Conservation (phyloP, 2,888 invertebrate genomes). For the Meteorus colon region DNA sequence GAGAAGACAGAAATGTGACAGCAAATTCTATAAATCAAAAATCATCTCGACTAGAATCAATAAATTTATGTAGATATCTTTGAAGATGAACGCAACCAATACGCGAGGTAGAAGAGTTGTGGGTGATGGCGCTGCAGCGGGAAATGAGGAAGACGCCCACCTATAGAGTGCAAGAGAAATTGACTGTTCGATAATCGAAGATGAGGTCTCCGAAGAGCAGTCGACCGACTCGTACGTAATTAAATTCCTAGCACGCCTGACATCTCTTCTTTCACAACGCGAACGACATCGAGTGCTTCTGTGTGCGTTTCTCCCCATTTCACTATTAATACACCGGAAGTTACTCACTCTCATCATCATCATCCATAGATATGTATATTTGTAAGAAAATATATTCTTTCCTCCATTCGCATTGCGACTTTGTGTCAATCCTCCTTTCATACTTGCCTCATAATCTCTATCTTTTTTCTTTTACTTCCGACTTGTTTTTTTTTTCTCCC, state of each 20-base stretch:
- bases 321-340: not conserved
- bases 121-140: slow-evolving; percentile 21
- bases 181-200: slow-evolving; percentile 51
- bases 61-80: slow-evolving; percentile 8
- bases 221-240: slow-evolving; percentile 55
- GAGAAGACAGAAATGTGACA: not conserved
- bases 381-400: slow-evolving; percentile 14
- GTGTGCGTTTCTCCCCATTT: not conserved
- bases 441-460: not conserved
- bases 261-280: slow-evolving; percentile 45
- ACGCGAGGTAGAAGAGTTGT: slow-evolving; percentile 12
- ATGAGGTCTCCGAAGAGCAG: slow-evolving; percentile 45
- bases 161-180: slow-evolving; percentile 39
- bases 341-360: slow-evolving; percentile 3
- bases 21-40: slow-evolving; percentile 18
- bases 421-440: not conserved
- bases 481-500: not conserved
- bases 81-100: not conserved
- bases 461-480: not conserved
- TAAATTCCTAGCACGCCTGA: slow-evolving; percentile 59
- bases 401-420: slow-evolving; percentile 24
- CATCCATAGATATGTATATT: not conserved
- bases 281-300: slow-evolving; percentile 18
- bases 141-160: slow-evolving; percentile 29
- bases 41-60: slow-evolving; percentile 21